Evolutionary conservation across 2,888 invertebrate genomes (phyloP).

Genomic region (Lycaena phlaeas): DNA sequence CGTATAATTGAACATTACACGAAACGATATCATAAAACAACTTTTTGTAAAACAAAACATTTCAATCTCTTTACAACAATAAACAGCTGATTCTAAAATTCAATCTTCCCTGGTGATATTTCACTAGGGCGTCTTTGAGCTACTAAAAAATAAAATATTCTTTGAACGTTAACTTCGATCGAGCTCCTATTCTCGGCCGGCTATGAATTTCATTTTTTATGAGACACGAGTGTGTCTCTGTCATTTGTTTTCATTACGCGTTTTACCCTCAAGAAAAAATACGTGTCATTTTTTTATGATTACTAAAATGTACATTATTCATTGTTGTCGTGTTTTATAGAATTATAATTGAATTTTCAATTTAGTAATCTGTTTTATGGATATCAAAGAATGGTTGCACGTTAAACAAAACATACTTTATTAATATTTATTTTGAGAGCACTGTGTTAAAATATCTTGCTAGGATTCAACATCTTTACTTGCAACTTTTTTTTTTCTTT

Average conservation of each 20-base stretch:
- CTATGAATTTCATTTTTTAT: conserved; percentile 64
- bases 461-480: too few species aligned
- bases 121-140: conserved; percentile 19
- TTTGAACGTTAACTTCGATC: conserved; percentile 42
- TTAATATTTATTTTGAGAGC: too few species aligned
- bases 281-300: conserved; percentile 10
- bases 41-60: background rate
- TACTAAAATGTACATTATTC: conserved; percentile 8
- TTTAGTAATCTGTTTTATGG: too few species aligned
- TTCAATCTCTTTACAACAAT: background rate
- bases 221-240: conserved; percentile 45
- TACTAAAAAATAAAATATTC: conserved; percentile 33
- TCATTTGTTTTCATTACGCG: conserved; percentile 66
- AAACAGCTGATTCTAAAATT: conserved; percentile 3
- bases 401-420: too few species aligned
- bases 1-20: too few species aligned
- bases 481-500: too few species aligned
- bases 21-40: background rate
- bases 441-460: too few species aligned
- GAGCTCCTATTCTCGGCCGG: conserved; percentile 44
- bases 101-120: background rate
- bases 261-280: conserved; percentile 34
- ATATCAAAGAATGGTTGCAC: too few species aligned
- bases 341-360: background rate
- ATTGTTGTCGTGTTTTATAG: background rate